Conservation (phyloP, 2,113 vertebrate genomes). For the Lamprotornis superbus region DNA sequence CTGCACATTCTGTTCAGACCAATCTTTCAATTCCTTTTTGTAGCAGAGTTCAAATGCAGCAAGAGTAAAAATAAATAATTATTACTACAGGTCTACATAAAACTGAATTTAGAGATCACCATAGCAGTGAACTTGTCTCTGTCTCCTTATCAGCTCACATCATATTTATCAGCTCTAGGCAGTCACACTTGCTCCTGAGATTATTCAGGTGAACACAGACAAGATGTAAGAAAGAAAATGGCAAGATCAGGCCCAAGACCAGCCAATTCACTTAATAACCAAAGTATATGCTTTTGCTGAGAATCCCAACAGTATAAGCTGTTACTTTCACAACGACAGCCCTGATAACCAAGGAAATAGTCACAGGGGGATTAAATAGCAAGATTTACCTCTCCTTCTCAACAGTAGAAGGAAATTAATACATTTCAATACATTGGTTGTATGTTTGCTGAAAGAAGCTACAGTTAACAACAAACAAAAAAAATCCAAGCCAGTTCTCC, state of each 20-base stretch:
- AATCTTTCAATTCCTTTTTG: neutral
- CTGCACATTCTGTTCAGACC: neutral
- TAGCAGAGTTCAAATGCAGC: neutral
- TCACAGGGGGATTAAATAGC: neutral
- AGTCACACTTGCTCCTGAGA: neutral
- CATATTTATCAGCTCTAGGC: neutral
- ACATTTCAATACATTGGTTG: neutral
- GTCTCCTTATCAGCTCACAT: neutral
- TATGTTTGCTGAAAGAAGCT: neutral
- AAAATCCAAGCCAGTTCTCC: neutral
- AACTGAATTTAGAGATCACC: neutral
- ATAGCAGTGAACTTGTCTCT: neutral
- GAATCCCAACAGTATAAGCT: neutral
- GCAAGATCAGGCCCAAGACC: neutral
- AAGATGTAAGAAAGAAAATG: neutral
- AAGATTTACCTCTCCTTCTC: neutral
- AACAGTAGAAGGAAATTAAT: neutral
- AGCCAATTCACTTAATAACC: neutral
- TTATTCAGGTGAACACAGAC: neutral
- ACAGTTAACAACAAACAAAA: neutral
- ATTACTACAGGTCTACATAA: neutral
- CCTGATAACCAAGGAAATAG: neutral
- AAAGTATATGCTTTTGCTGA: neutral
- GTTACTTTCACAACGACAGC: neutral
- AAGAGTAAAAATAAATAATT: neutral